Percentiles rank a stretch among this genome's conserved stretches.
Evolutionary conservation across 1,140 invertebrate genomes (phyloP).

Genomic region (Anthonomus grandis): DNA sequence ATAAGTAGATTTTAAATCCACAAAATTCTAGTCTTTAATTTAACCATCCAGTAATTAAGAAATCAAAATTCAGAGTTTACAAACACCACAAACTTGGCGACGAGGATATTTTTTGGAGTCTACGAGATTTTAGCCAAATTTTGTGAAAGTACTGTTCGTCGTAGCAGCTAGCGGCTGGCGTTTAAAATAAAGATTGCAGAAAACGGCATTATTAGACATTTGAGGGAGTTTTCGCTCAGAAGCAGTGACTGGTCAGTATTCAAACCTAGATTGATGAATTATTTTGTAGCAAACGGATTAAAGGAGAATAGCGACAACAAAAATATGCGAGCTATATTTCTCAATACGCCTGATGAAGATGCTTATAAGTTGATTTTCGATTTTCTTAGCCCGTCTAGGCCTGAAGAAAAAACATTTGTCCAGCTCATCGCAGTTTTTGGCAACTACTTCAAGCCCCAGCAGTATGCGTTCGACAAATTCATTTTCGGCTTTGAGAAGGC

Average conservation of each 20-base stretch:
- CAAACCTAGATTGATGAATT: not conserved
- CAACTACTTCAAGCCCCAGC: not conserved
- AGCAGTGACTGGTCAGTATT: not conserved
- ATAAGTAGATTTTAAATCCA: no score
- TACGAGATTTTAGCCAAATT: not conserved
- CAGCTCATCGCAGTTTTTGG: not conserved
- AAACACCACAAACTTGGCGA: slow-evolving; percentile 2
- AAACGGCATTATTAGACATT: not conserved
- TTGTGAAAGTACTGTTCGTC: not conserved
- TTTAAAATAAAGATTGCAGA: not conserved
- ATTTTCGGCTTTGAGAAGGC: slow-evolving; percentile 38
- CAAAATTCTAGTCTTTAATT: no score
- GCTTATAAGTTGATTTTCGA: no score
- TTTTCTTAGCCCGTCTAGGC: not conserved
- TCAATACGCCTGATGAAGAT: not conserved
- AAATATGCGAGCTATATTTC: not conserved
- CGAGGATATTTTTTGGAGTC: not conserved
- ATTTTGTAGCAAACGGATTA: not conserved
- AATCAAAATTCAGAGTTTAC: no score
- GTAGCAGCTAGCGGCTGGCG: not conserved
- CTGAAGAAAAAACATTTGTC: not conserved
- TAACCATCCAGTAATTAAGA: no score
- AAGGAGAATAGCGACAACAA: not conserved
- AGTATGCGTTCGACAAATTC: slow-evolving; percentile 32
- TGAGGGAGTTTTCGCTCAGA: not conserved